Evolutionary conservation across 2,888 invertebrate species (phyloP).

Genomic region (Dicranocentrus wangi): DNA sequence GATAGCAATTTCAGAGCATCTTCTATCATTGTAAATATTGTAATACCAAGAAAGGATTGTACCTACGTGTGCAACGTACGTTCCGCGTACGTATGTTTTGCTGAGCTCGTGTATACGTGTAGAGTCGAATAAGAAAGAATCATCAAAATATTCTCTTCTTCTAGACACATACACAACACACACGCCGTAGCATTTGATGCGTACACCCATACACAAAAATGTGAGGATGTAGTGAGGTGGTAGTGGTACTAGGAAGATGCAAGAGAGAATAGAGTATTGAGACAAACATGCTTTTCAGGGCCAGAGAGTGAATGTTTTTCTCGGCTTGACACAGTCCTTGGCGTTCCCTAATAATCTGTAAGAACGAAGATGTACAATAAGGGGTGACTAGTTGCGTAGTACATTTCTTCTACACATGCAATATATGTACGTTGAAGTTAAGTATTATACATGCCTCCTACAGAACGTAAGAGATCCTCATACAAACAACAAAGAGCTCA

Average conservation of each 20-base stretch:
- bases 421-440: background rate
- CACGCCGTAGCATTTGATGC: no score
- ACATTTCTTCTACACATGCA: background rate
- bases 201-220: no score
- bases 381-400: conserved; percentile 9
- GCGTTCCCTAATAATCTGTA: conserved; percentile 21
- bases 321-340: background rate
- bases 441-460: background rate
- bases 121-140: no score
- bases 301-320: background rate
- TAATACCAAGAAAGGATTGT: no score
- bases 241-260: background rate
- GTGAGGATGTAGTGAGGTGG: no score
- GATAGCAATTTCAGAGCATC: no score
- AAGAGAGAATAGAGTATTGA: background rate
- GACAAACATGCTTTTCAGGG: conserved; percentile 9
- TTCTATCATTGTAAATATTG: no score
- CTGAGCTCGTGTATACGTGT: no score
- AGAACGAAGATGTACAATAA: background rate
- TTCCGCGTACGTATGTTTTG: no score
- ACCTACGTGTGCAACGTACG: no score
- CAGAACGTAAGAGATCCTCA: background rate
- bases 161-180: no score
- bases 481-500: background rate
- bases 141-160: no score